A percentile compares a stretch with the other conserved stretches of the same genome.
Evolutionary conservation across 2,888 invertebrate species (phyloP).

Genomic region (Galerucella calmariensis): DNA sequence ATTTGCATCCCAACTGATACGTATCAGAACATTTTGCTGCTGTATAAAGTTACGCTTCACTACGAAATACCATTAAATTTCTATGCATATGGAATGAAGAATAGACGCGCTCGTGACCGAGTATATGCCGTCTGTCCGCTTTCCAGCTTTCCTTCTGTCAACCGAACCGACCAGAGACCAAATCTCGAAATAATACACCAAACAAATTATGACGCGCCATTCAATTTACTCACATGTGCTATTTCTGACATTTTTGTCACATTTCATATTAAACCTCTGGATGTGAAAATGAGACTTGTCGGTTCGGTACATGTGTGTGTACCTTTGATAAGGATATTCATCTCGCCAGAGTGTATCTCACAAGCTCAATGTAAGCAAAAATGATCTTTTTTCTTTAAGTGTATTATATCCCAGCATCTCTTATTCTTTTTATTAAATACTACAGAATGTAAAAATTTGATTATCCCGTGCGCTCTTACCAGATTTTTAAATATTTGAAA

Average conservation of each 20-base stretch:
- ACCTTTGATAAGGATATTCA: slow-evolving; percentile 37
- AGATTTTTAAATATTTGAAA: too few species aligned
- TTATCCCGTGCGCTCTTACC: too few species aligned
- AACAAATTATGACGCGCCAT: slow-evolving; percentile 48
- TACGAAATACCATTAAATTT: slow-evolving; percentile 65
- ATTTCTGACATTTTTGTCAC: slow-evolving; percentile 41
- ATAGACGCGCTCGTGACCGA: slow-evolving; percentile 50
- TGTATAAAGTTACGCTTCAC: slow-evolving; percentile 61
- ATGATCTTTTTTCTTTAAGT: neutral
- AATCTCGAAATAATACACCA: slow-evolving; percentile 47
- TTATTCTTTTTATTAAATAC: neutral
- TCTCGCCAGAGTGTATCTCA: slow-evolving; percentile 10
- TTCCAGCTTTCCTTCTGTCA: slow-evolving; percentile 38
- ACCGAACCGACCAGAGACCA: slow-evolving; percentile 42
- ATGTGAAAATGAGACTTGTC: slow-evolving; percentile 38
- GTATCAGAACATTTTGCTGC: slow-evolving; percentile 64
- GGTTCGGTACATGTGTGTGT: slow-evolving; percentile 32
- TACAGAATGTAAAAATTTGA: too few species aligned
- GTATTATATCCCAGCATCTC: neutral
- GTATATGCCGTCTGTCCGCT: slow-evolving; percentile 29
- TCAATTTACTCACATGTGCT: slow-evolving; percentile 45
- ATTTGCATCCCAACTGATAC: slow-evolving; percentile 65
- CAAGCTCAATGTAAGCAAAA: neutral
- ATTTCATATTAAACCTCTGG: slow-evolving; percentile 40
- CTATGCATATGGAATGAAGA: slow-evolving; percentile 66